phyloP scores from a whole-genome alignment of 2,888 invertebrate species.

The Nipponacmea schrenckii region DNA sequence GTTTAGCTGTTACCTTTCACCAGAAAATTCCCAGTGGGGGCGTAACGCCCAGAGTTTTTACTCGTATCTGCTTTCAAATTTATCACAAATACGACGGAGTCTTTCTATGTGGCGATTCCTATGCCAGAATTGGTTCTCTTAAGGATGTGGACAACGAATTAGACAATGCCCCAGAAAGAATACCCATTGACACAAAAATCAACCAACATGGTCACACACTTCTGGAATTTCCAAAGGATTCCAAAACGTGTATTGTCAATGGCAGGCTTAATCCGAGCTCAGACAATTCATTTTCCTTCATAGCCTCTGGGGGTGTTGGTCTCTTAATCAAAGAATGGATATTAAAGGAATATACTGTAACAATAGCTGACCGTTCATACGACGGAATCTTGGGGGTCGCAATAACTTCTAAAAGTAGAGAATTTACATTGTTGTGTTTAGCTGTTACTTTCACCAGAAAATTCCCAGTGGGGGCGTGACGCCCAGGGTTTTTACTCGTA shows the following conservation, averaged over 20 bases:
- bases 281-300: neutral
- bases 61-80: neutral
- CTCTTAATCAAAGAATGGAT: constrained; percentile 4
- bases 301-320: neutral
- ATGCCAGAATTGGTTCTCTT: neutral
- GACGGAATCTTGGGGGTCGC: too few relatives aligned
- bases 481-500: neutral
- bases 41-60: neutral
- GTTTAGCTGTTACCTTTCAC: constrained; percentile 4
- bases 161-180: neutral
- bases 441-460: constrained; percentile 6
- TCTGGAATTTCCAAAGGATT: neutral
- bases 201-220: constrained; percentile 11
- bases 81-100: neutral
- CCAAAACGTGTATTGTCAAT: neutral
- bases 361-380: neutral
- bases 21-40: neutral
- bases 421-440: neutral
- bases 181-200: neutral
- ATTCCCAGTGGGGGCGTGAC: neutral
- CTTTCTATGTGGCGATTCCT: constrained; percentile 5
- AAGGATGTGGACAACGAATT: neutral
- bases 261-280: neutral
- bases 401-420: neutral
- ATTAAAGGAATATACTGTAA: neutral